Conservation (phyloP, 2,888 invertebrate genomes). For the Drosophila neoperkinsi region DNA sequence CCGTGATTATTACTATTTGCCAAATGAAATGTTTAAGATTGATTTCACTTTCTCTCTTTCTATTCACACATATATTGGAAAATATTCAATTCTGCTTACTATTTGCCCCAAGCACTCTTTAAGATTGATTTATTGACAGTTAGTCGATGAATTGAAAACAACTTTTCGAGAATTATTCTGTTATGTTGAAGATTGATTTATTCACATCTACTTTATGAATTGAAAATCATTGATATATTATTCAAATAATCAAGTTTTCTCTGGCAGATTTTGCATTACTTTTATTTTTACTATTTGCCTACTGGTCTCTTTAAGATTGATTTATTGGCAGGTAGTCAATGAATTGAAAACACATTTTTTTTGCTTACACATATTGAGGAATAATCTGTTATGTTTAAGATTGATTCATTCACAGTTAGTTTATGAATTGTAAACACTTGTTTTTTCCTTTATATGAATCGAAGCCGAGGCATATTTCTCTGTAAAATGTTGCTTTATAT, state of each 20-base stretch:
- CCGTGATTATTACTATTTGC: not conserved
- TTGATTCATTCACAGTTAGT: not conserved
- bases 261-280: not conserved
- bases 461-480: not conserved
- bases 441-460: not conserved
- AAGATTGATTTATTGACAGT: not conserved
- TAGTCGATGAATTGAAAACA: not conserved
- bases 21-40: not conserved
- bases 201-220: not conserved
- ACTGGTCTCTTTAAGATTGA: not conserved
- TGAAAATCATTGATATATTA: no score
- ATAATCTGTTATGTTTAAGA: not conserved
- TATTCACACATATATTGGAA: not conserved
- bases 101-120: not conserved
- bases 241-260: not conserved
- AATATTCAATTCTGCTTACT: not conserved
- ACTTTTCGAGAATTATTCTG: not conserved
- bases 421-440: not conserved
- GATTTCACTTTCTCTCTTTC: not conserved
- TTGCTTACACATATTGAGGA: not conserved
- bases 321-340: not conserved
- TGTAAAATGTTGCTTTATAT: not conserved
- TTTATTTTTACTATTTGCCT: not conserved
- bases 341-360: not conserved
- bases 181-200: not conserved